phyloP scores from a whole-genome alignment of 2,888 invertebrate species.

The Nymphalis polychloros region DNA sequence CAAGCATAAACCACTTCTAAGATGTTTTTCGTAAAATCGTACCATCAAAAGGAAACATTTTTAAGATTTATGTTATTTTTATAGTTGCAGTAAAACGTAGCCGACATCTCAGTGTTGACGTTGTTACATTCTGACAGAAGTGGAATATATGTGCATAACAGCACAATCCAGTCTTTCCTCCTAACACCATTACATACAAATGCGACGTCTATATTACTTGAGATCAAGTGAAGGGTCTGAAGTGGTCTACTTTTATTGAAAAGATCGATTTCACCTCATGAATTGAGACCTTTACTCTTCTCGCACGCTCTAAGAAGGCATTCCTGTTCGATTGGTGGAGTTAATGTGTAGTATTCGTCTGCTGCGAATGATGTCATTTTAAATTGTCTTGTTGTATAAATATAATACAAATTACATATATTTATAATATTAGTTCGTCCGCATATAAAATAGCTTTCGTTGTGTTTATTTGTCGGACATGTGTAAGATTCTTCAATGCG shows the following conservation, averaged over 20 bases:
- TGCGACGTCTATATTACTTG: conserved; percentile 31
- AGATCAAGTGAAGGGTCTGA: conserved; percentile 32
- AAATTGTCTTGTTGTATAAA: neutral
- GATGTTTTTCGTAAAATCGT: conserved; percentile 3
- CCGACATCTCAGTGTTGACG: neutral
- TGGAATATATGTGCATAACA: conserved; percentile 16
- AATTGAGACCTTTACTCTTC: conserved; percentile 25
- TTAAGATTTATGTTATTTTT: conserved; percentile 6
- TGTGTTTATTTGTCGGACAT: conserved; percentile 5
- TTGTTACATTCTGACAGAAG: neutral
- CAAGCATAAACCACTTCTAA: conserved; percentile 7
- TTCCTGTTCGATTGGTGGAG: neutral
- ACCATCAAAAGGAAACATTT: neutral
- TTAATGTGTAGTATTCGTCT: neutral
- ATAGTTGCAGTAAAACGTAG: neutral
- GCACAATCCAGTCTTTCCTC: conserved; percentile 25
- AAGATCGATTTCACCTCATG: conserved; percentile 35
- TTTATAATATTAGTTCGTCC: neutral
- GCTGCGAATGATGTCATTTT: neutral
- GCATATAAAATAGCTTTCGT: neutral
- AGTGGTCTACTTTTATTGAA: conserved; percentile 36
- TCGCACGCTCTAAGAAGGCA: conserved; percentile 16
- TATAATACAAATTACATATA: neutral
- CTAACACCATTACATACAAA: conserved; percentile 38
- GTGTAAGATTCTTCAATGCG: conserved; percentile 11